phyloP scores from a whole-genome alignment of 2,888 invertebrate species.

The Pterostichus madidus region DNA sequence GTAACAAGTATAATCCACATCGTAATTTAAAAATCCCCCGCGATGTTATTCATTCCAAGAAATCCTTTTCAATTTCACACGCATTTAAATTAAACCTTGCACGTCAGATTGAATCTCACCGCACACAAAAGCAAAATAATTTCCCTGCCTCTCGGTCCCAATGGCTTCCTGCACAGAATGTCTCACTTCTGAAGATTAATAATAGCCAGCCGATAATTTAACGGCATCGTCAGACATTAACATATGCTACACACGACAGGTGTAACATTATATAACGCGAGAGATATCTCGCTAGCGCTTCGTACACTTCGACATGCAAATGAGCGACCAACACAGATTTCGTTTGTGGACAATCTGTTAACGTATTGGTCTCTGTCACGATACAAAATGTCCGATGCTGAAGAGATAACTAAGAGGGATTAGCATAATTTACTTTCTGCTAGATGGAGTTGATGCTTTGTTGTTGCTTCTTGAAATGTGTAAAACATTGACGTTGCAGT shows the following conservation, averaged over 20 bases:
- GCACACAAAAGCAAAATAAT: slow-evolving; percentile 61
- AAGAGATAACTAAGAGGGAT: slow-evolving; percentile 27
- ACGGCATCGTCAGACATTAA: slow-evolving; percentile 50
- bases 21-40: slow-evolving; percentile 6
- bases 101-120: slow-evolving; percentile 16
- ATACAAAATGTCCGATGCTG: slow-evolving; percentile 21
- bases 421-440: slow-evolving; percentile 34
- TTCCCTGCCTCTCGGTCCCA: slow-evolving; percentile 21
- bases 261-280: slow-evolving; percentile 48
- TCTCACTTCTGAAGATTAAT: slow-evolving; percentile 57
- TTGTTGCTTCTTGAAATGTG: slow-evolving; percentile 22
- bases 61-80: slow-evolving; percentile 15
- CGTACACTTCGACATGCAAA: slow-evolving; percentile 32
- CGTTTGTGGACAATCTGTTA: slow-evolving; percentile 40
- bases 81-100: slow-evolving; percentile 5
- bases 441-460: not conserved
- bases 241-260: slow-evolving; percentile 59
- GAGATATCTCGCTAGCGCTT: slow-evolving; percentile 14
- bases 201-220: slow-evolving; percentile 60
- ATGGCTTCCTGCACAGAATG: slow-evolving; percentile 48
- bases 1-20: not conserved
- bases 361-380: slow-evolving; percentile 45
- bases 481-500: not conserved
- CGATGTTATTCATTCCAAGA: slow-evolving; percentile 12
- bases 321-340: slow-evolving; percentile 3